Evolutionary conservation across 2,888 invertebrate genomes (phyloP).

Genomic region (Cantharis rufa): DNA sequence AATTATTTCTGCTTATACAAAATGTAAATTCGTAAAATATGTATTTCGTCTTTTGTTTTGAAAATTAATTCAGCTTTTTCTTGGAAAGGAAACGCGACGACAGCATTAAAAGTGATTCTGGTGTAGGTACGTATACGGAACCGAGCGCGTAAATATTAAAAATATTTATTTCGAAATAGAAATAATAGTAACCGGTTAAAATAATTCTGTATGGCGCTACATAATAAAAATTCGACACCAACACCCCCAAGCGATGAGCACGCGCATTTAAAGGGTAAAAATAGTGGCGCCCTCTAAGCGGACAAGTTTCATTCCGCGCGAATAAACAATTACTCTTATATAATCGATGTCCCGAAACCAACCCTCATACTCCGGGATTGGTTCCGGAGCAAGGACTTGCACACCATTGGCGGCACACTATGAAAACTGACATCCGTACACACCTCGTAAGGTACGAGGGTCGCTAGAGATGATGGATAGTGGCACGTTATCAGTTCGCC

Average conservation of each 20-base stretch:
- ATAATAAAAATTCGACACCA: constrained; percentile 30
- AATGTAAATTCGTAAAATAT: constrained; percentile 56
- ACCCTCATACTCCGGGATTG: constrained; percentile 37
- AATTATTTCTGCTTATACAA: constrained; percentile 52
- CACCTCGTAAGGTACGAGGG: constrained; percentile 52
- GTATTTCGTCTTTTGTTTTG: constrained; percentile 51
- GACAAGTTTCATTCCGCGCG: constrained; percentile 52
- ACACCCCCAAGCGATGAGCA: constrained; percentile 37
- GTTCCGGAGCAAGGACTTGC: constrained; percentile 28
- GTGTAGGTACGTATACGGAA: no score
- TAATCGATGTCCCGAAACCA: constrained; percentile 42
- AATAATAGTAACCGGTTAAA: neutral
- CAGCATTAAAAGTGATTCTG: neutral
- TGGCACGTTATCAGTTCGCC: constrained; percentile 46
- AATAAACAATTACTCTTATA: constrained; percentile 48
- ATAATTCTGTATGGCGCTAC: constrained; percentile 32
- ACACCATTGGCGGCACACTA: constrained; percentile 23
- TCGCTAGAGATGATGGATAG: constrained; percentile 46
- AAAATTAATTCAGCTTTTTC: constrained; percentile 4
- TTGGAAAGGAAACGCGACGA: neutral
- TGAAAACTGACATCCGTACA: constrained; percentile 48
- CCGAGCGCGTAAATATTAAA: no score
- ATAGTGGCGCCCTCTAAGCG: constrained; percentile 54
- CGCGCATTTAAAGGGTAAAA: constrained; percentile 38
- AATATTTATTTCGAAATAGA: neutral